phyloP scores from a whole-genome alignment of 2,888 invertebrate genomes.

The Temnothorax ravouxi region DNA sequence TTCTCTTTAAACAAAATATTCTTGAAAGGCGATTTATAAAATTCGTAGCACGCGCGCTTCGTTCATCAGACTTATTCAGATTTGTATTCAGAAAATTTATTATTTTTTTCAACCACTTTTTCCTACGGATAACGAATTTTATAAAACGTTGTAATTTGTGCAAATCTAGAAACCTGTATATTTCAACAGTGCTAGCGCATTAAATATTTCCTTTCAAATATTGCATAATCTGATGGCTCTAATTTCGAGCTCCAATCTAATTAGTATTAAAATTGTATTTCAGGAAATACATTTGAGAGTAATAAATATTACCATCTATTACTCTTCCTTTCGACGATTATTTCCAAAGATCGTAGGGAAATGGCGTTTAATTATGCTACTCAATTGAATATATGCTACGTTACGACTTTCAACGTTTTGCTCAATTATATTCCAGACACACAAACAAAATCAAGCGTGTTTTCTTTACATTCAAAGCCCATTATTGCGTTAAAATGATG shows the following conservation, averaged over 20 bases:
- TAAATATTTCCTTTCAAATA: slow-evolving; percentile 6
- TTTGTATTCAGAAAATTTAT: background rate
- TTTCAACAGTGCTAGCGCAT: background rate
- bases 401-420: background rate
- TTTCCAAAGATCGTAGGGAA: background rate
- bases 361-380: background rate
- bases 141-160: background rate
- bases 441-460: background rate
- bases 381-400: background rate
- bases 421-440: background rate
- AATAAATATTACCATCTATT: background rate
- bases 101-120: background rate
- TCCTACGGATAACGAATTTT: background rate
- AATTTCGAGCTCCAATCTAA: background rate
- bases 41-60: background rate
- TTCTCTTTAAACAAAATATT: slow-evolving; percentile 10
- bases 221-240: background rate
- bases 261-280: background rate
- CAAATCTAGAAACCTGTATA: background rate
- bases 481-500: background rate
- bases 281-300: background rate
- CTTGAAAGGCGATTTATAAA: background rate
- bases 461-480: background rate
- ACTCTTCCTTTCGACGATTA: background rate
- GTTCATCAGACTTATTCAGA: background rate